Percentiles rank a stretch among this genome's conserved stretches.
Evolutionary conservation across 2,797 vertebrate species (phyloP).

Genomic region (Sorex maritimensis): DNA sequence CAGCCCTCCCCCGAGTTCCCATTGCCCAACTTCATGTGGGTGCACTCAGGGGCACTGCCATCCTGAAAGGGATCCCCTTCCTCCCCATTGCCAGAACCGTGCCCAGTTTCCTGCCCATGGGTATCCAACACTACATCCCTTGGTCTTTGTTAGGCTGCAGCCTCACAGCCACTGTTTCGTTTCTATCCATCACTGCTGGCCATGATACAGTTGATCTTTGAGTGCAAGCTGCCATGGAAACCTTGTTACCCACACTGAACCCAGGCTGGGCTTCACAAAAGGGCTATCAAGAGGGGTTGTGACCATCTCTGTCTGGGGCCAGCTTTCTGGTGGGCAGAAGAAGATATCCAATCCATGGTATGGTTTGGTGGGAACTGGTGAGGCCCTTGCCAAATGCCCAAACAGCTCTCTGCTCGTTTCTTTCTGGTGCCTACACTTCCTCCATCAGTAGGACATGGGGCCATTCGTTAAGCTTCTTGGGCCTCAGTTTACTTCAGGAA

Average conservation of each 20-base stretch:
- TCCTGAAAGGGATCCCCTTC: neutral
- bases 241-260: neutral
- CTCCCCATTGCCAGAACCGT: neutral
- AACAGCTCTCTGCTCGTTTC: neutral
- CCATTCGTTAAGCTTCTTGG: neutral
- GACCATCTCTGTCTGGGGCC: neutral
- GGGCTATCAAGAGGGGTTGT: neutral
- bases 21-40: neutral
- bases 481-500: conserved; percentile 8
- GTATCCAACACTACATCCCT: neutral
- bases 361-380: neutral
- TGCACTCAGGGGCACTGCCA: neutral
- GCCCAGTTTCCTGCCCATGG: neutral
- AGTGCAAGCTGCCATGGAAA: neutral
- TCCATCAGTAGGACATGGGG: neutral
- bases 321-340: neutral
- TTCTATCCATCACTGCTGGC: neutral
- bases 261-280: neutral
- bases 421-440: neutral
- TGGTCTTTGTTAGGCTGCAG: neutral
- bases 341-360: neutral
- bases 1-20: neutral
- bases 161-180: neutral
- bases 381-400: neutral
- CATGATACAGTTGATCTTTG: neutral